phyloP scores from a whole-genome alignment of 2,888 invertebrate species.

The Nymphalis c-album region DNA sequence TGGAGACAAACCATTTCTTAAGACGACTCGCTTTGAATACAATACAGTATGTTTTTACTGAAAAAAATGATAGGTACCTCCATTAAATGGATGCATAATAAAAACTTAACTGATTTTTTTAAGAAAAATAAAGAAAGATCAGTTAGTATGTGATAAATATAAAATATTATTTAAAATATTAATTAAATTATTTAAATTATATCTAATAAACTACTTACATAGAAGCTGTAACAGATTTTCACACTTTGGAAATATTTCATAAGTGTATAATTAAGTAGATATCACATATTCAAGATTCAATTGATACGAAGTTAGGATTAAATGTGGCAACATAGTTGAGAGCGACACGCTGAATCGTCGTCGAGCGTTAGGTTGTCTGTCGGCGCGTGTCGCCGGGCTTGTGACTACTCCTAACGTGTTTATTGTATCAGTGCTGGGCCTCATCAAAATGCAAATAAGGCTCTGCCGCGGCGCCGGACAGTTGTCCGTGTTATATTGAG shows the following conservation, averaged over 20 bases:
- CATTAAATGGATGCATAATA: too few species aligned
- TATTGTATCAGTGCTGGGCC: constrained; percentile 79
- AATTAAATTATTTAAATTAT: too few species aligned
- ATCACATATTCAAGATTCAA: constrained; percentile 31
- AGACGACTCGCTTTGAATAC: neutral
- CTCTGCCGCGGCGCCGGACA: constrained; percentile 62
- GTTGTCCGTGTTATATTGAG: constrained; percentile 71
- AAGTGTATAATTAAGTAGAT: constrained; percentile 5
- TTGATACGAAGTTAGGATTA: constrained; percentile 59
- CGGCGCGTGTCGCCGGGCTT: constrained; percentile 25
- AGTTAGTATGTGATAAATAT: too few species aligned
- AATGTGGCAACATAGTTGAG: constrained; percentile 65
- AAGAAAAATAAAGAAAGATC: too few species aligned
- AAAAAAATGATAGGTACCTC: too few species aligned
- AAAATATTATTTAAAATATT: too few species aligned
- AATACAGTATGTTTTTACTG: neutral
- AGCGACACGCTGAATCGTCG: constrained; percentile 63
- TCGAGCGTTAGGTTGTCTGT: constrained; percentile 46
- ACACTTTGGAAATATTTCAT: neutral
- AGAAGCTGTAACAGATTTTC: neutral
- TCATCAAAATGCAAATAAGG: constrained; percentile 82
- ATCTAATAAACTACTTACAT: too few species aligned
- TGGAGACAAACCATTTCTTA: neutral
- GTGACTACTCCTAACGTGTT: constrained; percentile 61
- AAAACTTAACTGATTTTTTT: too few species aligned